Conservation (phyloP, 2,113 vertebrate genomes). For the Gobiocypris rarus region DNA sequence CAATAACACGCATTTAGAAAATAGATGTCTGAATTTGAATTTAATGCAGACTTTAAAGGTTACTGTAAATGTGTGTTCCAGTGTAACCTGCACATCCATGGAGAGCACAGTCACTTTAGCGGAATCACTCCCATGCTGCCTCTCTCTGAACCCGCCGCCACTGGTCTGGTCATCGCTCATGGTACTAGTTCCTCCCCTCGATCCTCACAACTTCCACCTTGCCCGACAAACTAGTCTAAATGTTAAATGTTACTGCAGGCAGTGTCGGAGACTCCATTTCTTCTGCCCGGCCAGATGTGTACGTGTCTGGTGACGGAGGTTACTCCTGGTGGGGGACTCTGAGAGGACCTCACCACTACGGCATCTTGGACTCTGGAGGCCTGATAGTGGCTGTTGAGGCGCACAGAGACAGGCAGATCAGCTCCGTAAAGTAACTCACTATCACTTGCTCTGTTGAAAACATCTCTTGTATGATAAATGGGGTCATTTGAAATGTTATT, state of each 20-base stretch:
- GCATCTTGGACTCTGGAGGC: conserved; percentile 81
- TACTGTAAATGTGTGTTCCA: conserved; percentile 46
- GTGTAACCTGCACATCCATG: conserved; percentile 82
- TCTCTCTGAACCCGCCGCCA: conserved; percentile 73
- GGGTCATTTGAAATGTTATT: not conserved
- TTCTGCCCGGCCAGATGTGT: conserved; percentile 75
- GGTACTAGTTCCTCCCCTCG: conserved; percentile 63
- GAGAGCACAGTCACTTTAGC: conserved; percentile 77
- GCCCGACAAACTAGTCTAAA: not conserved
- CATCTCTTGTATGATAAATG: not conserved
- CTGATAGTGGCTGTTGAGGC: conserved; percentile 79
- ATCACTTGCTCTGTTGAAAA: not conserved
- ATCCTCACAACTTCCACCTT: not conserved
- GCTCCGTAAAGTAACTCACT: conserved; percentile 76
- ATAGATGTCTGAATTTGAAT: not conserved
- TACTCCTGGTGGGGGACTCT: conserved; percentile 77
- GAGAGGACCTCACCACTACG: conserved; percentile 78
- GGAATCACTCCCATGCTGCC: conserved; percentile 74
- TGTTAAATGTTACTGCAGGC: conserved; percentile 62
- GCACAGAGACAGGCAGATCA: conserved; percentile 69
- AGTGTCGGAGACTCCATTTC: conserved; percentile 78
- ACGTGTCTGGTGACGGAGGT: conserved; percentile 79
- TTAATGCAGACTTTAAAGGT: not conserved
- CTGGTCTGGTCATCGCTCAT: conserved; percentile 79
- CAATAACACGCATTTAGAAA: not conserved